Percentiles rank a stretch among this genome's conserved stretches.
phyloP scores from a whole-genome alignment of 2,113 vertebrate species.

The Gracilinanus agilis region DNA sequence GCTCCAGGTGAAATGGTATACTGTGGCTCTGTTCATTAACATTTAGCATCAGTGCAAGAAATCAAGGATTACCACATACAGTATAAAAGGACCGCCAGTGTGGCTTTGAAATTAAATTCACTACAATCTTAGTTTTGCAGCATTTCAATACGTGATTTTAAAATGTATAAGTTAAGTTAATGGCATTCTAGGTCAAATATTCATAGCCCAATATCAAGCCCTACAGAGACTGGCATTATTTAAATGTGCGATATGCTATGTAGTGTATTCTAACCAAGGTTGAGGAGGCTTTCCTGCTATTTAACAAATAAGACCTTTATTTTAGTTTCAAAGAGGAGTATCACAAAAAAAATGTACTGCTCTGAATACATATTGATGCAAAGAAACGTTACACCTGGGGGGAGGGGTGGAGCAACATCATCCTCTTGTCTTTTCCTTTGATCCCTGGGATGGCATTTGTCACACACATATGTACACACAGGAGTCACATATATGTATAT shows the following conservation, averaged over 20 bases:
- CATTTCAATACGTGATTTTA: constrained; percentile 85
- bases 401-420: background rate
- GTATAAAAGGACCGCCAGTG: constrained; percentile 85
- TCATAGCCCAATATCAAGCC: constrained; percentile 76
- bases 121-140: constrained; percentile 84
- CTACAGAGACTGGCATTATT: constrained; percentile 80
- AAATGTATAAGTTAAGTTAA: constrained; percentile 85
- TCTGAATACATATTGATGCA: background rate
- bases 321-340: constrained; percentile 58
- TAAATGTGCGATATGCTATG: constrained; percentile 75
- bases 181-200: constrained; percentile 84
- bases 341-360: constrained; percentile 51
- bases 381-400: constrained; percentile 17
- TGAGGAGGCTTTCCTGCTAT: constrained; percentile 58
- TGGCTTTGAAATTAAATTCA: constrained; percentile 88
- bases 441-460: background rate
- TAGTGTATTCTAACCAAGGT: constrained; percentile 58
- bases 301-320: constrained; percentile 80
- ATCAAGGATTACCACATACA: constrained; percentile 86
- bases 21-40: constrained; percentile 87
- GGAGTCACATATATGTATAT: background rate
- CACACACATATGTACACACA: too few relatives aligned
- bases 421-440: constrained; percentile 46
- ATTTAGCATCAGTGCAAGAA: constrained; percentile 85
- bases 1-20: constrained; percentile 86